A percentile compares a stretch with the other conserved stretches of the same genome.
phyloP scores from a whole-genome alignment of 1,140 invertebrate genomes.

The Diachasma alloeum region DNA sequence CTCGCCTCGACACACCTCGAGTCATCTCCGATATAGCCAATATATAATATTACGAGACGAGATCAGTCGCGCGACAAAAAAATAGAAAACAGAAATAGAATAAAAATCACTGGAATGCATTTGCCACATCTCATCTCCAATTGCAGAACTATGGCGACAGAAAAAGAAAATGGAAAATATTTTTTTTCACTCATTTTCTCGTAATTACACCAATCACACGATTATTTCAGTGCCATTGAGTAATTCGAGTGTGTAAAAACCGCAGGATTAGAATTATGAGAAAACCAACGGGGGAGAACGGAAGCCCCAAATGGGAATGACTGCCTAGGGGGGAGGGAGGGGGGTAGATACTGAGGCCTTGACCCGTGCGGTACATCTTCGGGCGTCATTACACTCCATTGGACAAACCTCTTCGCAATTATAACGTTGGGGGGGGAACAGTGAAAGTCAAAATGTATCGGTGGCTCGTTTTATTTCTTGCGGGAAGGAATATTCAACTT shows the following conservation, averaged over 20 bases:
- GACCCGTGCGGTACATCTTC: background rate
- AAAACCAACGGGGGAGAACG: background rate
- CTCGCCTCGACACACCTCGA: background rate
- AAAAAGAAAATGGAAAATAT: background rate
- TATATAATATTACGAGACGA: background rate
- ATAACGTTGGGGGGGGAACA: background rate
- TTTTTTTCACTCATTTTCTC: background rate
- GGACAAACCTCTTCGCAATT: conserved; percentile 1
- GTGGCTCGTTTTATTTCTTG: background rate
- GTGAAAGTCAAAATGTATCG: background rate
- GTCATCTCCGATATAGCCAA: background rate
- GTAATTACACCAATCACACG: background rate
- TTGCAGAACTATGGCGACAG: background rate
- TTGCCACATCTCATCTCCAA: background rate
- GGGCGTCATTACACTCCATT: background rate
- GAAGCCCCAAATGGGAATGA: background rate
- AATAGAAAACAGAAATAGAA: background rate
- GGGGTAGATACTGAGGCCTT: background rate
- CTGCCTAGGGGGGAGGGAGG: background rate
- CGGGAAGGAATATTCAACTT: background rate
- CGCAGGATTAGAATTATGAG: background rate
- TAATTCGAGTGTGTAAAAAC: background rate
- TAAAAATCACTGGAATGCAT: background rate
- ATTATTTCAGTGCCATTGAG: background rate
- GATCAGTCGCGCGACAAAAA: background rate